Percentiles rank a stretch among this genome's conserved stretches.
phyloP scores from a whole-genome alignment of 2,888 invertebrate genomes.

The Epistrophella euchroma region DNA sequence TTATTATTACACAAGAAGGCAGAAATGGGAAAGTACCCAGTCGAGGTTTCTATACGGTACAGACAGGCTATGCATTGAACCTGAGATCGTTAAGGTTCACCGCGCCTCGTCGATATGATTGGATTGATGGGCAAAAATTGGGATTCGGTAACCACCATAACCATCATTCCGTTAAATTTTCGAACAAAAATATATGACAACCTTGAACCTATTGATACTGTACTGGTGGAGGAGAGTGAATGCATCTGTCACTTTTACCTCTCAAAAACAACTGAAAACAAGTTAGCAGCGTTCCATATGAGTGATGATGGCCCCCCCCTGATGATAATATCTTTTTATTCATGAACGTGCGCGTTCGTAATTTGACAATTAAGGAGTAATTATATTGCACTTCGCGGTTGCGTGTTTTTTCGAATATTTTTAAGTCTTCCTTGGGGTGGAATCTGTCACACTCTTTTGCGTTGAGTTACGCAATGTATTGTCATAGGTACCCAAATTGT shows the following conservation, averaged over 20 bases:
- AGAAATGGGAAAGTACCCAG: conserved; percentile 22
- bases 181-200: conserved; percentile 33
- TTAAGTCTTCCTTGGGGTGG: conserved; percentile 12
- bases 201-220: conserved; percentile 59
- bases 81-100: conserved; percentile 31
- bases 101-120: conserved; percentile 4
- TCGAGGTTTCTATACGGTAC: not conserved
- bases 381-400: conserved; percentile 4
- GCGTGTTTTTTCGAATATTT: conserved; percentile 6
- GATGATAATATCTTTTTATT: conserved; percentile 1
- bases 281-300: conserved; percentile 8
- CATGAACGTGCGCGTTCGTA: conserved; percentile 12
- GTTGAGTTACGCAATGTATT: not conserved
- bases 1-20: conserved; percentile 43
- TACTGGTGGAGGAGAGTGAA: conserved; percentile 3
- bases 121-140: too few species aligned
- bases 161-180: not conserved
- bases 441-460: conserved; percentile 23
- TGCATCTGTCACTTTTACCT: conserved; percentile 24
- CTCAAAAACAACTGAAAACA: conserved; percentile 1
- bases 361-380: conserved; percentile 24
- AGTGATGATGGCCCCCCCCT: conserved; percentile 16
- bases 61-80: conserved; percentile 27
- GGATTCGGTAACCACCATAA: conserved; percentile 40
- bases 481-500: not conserved